phyloP scores from a whole-genome alignment of 1,140 invertebrate genomes.

The Drosophila sproati region DNA sequence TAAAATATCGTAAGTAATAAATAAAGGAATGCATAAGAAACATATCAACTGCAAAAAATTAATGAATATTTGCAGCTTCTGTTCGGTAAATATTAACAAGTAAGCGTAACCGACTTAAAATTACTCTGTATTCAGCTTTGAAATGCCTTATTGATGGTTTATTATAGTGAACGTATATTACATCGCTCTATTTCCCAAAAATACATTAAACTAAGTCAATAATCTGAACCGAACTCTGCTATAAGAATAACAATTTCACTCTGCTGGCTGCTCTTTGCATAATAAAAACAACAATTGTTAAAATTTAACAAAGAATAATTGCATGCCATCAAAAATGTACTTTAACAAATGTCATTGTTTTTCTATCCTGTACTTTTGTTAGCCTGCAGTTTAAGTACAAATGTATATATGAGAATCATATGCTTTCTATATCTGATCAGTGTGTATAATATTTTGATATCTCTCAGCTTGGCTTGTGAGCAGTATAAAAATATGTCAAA shows the following conservation, averaged over 20 bases:
- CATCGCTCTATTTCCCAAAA: no score
- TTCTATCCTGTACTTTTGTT: not conserved
- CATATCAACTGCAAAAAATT: not conserved
- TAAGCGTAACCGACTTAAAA: no score
- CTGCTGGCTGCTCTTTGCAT: no score
- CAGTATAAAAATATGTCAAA: constrained; percentile 78
- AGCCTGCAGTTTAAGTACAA: not conserved
- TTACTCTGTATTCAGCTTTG: not conserved
- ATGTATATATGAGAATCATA: not conserved
- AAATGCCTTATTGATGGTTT: not conserved
- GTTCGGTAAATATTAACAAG: not conserved
- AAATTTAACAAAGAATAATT: not conserved
- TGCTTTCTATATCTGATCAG: constrained; percentile 17
- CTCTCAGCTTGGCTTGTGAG: constrained; percentile 11
- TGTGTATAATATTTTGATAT: constrained; percentile 45
- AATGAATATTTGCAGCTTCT: not conserved
- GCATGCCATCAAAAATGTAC: not conserved
- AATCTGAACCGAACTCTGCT: no score
- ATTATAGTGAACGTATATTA: no score
- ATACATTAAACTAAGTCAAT: no score
- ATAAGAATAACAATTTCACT: not conserved
- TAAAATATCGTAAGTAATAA: not conserved
- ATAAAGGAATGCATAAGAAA: not conserved
- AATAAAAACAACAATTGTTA: no score
- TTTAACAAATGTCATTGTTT: not conserved